Conservation (phyloP, 2,888 invertebrate genomes). For the Zygaena filipendulae region DNA sequence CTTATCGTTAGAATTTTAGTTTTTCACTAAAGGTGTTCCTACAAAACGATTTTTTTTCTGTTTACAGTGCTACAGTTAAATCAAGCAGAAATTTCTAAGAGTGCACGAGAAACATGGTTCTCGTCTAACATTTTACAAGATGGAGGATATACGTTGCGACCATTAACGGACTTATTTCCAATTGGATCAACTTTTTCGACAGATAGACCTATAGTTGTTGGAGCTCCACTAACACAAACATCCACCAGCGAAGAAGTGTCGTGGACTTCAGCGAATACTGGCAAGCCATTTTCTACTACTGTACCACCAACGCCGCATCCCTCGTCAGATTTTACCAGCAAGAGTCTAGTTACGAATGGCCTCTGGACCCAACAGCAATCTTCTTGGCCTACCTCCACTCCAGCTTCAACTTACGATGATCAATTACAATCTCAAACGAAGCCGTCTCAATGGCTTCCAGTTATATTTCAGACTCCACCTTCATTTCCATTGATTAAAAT, state of each 20-base stretch:
- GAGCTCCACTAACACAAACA: conserved; percentile 12
- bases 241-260: conserved; percentile 5
- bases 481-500: conserved; percentile 8
- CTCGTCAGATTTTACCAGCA: no score
- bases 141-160: conserved; percentile 40
- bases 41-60: conserved; percentile 5
- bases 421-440: not conserved
- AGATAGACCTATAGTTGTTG: conserved; percentile 33
- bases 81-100: conserved; percentile 40
- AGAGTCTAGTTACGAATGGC: no score
- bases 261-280: conserved; percentile 9
- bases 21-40: no score
- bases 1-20: no score
- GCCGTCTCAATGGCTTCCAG: not conserved
- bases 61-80: conserved; percentile 58
- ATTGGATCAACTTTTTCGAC: conserved; percentile 35
- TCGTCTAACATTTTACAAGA: conserved; percentile 52
- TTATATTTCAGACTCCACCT: not conserved
- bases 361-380: no score
- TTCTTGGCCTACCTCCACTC: no score
- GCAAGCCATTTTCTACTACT: conserved; percentile 1
- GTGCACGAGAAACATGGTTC: conserved; percentile 42
- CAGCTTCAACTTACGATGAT: no score
- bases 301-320: conserved; percentile 7
- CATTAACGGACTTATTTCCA: conserved; percentile 49